Base-by-base conservation (phyloP, 2,888 invertebrate genomes). In the Apamea crenata region DNA sequence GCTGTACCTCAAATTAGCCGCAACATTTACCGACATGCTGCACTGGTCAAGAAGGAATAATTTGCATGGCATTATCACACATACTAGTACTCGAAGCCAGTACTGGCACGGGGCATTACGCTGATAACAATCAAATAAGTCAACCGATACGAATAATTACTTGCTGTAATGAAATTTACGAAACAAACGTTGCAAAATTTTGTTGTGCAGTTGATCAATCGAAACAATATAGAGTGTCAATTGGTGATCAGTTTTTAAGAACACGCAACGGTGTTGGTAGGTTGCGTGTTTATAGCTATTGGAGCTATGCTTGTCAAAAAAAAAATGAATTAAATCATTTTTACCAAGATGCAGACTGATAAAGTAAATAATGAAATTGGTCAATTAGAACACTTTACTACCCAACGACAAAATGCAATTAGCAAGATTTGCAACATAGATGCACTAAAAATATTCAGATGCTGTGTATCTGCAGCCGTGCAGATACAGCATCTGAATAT, bases 41-140 rank as follows among this genome's bases (percentile, higher is more conserved):
- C 76, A 82, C 68, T 83, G 77, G 78, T 74, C 68, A 85, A 78
- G 74, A 82, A 81, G 68, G 88, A 86, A 85, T 84, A 87, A 89
- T 88, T 88, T 85, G 82, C 88, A 90, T 86, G 73, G 68, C 77
- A 88, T 86, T 89, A 83, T 88, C 84, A 88, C 85, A 86, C 77
- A 87, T 86, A 81, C 79, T 65, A 87, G 69, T 66, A 29, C 66
- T 66, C 66, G 69, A 73, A 72, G 76, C 72, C n/a, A 79, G 80
- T 82, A 87, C 84, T 80, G 76, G 82, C 87, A 88, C 77, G 79
- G 75, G 76, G 78, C 79, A 80, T 85, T 88, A 84, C 74, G 47
- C 70, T 87, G 94, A 94, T 94, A 92, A 90, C 90, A 88, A 94
- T 93, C 94, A 89, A 93, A 90, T 90, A 90, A 93, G 85, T 90